Conservation (phyloP, 2,888 invertebrate species). For the Sympetrum striolatum region DNA sequence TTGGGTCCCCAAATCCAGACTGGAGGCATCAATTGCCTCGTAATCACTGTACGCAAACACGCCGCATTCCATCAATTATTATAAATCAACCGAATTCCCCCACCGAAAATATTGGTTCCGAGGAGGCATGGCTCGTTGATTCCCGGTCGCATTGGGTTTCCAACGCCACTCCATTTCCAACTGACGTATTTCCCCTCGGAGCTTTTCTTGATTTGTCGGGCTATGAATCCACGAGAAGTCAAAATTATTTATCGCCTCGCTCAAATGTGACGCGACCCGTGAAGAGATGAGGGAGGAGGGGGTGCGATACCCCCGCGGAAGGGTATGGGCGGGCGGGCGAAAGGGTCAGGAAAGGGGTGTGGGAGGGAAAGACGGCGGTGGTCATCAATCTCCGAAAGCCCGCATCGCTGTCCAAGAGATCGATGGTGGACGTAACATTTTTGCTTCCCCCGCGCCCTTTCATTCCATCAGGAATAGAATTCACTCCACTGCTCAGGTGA, state of each 20-base stretch:
- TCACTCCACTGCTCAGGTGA: conserved; percentile 40
- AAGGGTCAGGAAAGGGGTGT: not conserved
- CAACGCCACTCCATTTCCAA: conserved; percentile 26
- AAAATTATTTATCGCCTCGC: conserved; percentile 34
- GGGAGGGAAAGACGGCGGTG: not conserved
- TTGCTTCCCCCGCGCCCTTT: conserved; percentile 7
- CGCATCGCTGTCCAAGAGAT: conserved; percentile 41
- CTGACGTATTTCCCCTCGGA: conserved; percentile 35
- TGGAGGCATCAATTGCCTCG: not conserved
- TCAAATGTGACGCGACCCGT: conserved; percentile 39
- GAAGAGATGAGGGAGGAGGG: not conserved
- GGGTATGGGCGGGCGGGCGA: not conserved
- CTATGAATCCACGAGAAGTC: conserved; percentile 43
- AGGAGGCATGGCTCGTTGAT: not conserved
- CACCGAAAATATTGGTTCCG: not conserved
- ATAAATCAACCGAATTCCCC: not conserved
- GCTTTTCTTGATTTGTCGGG: conserved; percentile 42
- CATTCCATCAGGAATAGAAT: conserved; percentile 40
- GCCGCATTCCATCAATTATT: not conserved
- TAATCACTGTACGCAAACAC: not conserved
- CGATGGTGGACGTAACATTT: conserved; percentile 43
- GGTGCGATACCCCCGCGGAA: not conserved
- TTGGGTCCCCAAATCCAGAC: not conserved
- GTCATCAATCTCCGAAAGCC: conserved; percentile 3
- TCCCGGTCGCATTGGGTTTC: conserved; percentile 20